Conservation (phyloP, 2,797 vertebrate genomes). For the Hapalemur alaotrensis region DNA sequence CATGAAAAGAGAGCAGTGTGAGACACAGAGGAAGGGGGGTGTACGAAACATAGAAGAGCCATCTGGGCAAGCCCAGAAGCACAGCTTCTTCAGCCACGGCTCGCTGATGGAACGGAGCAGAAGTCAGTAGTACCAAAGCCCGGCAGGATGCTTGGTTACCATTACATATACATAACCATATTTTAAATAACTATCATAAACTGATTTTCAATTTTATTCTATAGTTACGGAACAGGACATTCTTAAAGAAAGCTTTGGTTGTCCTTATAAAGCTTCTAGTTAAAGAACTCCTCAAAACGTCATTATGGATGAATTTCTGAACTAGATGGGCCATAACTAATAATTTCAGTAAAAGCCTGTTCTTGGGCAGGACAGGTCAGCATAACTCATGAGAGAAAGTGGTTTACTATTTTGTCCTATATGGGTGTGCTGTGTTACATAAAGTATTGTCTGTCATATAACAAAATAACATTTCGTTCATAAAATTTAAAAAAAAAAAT, state of each 20-base stretch:
- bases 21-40: not conserved
- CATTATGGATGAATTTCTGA: not conserved
- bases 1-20: not conserved
- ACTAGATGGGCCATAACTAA: not conserved
- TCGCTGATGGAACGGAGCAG: not conserved
- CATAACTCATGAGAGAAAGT: not conserved
- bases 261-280: not conserved
- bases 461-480: not conserved
- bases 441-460: not conserved
- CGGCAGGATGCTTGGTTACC: not conserved
- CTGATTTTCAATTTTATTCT: not conserved
- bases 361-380: not conserved
- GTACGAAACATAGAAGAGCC: not conserved
- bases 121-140: not conserved
- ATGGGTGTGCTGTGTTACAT: not conserved
- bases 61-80: not conserved
- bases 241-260: not conserved
- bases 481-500: not conserved
- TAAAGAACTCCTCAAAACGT: not conserved
- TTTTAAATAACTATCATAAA: constrained; percentile 11
- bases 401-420: not conserved
- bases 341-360: not conserved
- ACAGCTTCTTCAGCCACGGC: not conserved
- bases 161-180: not conserved
- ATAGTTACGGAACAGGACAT: not conserved